Base-by-base conservation (phyloP, 1,140 invertebrate genomes). In the Sinella curviseta region DNA sequence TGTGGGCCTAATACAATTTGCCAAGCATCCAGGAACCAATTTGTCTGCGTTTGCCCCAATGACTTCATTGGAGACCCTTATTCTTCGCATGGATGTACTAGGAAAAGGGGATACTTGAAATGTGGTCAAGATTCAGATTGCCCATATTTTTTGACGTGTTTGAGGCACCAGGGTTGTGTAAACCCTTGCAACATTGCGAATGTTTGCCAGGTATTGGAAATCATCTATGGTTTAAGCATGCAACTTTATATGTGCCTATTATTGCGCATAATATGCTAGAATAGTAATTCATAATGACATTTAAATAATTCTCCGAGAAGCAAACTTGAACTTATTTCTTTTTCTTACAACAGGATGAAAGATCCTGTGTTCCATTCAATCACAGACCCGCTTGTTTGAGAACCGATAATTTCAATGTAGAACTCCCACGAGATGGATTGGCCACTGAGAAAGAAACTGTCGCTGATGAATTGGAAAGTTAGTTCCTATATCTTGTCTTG, bases 1-100 rank as follows among this genome's bases (percentile, higher is more conserved):
- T 91, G 90, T 83, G 90, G 90, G 8, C 85, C 89, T 0, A 89
- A 90, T 79, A 86, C 89, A 8, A 86, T 89, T 34, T 91, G 90
- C 77, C 85, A 86, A 77, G 83, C 28, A 17, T 48, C 65, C 8
- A 4, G 26, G 4, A 33, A 24, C 28, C 12, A 30, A 31, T 70
- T 70, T 24, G 65, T 70, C 31, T 70, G 65, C 24, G 26, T 24
- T 31, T 70, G 65, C 31, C 65, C 65, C 30, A 70, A 70, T 33
- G 30, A 70, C 31, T 70, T 70, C 31, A 14, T 16, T 2, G 65
- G 65, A 31, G 65, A 70, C 31, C 65, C 65, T 3, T 70, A 70
- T 33, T 70, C 65, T 31, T 8, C 30, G 31, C 8, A 2, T 17
- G 65, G 65, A 33, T 70, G 65, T 30, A 4, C 3, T 16, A 70